A percentile compares a stretch with the other conserved stretches of the same genome.
These are phyloP conservation scores for Escarpia spicata DNA, from an alignment of 2,888 invertebrate genomes.

Conservation along the genomic window DNA sequence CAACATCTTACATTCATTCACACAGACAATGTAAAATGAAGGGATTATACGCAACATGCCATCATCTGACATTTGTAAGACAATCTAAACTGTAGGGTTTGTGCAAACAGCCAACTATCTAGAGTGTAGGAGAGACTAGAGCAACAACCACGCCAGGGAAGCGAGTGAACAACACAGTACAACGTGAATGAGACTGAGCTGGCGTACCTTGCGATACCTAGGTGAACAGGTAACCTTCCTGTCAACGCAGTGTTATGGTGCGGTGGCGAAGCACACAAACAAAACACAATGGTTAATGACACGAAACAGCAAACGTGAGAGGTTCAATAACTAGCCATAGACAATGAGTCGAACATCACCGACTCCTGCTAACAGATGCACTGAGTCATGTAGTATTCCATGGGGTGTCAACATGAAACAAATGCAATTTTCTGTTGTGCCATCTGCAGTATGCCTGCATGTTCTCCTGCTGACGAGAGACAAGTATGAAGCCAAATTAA, in stretches of 20 bases:
- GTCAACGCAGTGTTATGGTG: background rate
- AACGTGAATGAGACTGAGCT: background rate
- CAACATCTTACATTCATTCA: no score
- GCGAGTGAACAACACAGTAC: background rate
- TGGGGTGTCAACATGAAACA: background rate
- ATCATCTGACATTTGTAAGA: background rate
- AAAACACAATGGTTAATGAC: background rate
- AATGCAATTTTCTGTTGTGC: background rate
- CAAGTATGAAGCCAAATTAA: background rate
- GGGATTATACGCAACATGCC: background rate
- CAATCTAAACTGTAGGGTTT: background rate
- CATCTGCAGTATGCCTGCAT: background rate
- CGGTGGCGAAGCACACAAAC: background rate
- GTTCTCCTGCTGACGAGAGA: background rate
- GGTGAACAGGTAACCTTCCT: conserved; percentile 10
- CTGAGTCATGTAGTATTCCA: background rate
- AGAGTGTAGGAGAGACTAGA: background rate
- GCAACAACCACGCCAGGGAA: background rate
- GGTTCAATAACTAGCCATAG: background rate
- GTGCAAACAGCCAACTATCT: background rate
- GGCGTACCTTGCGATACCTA: conserved; percentile 2
- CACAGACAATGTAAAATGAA: no score
- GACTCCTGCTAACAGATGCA: background rate
- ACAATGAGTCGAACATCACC: background rate
- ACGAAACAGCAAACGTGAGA: background rate